These are phyloP conservation scores for Parapsyche elsis DNA, from an alignment of 1,140 invertebrate species.

Conservation along the genomic window DNA sequence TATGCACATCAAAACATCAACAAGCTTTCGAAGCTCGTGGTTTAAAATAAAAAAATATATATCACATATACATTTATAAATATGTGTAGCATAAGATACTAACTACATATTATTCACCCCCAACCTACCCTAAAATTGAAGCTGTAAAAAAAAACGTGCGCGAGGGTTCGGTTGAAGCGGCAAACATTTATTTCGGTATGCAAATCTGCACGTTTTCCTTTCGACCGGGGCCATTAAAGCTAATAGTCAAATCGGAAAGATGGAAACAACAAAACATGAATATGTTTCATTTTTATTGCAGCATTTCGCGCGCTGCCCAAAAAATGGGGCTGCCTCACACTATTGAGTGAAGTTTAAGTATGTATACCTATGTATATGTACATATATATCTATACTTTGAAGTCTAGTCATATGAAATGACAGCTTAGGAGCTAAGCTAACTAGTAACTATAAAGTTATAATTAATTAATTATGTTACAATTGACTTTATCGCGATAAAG, in stretches of 20 bases:
- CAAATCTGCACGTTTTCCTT: slow-evolving; percentile 46
- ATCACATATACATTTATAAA: no score
- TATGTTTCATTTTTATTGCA: slow-evolving; percentile 57
- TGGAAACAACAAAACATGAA: slow-evolving; percentile 57
- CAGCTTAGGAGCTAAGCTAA: no score
- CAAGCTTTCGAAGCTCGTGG: no score
- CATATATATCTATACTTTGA: not conserved
- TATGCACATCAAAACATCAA: no score
- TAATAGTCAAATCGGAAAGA: slow-evolving; percentile 57
- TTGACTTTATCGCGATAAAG: no score
- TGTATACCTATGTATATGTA: not conserved
- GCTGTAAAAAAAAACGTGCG: slow-evolving; percentile 35
- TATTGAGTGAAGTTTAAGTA: not conserved
- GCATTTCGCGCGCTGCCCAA: slow-evolving; percentile 48
- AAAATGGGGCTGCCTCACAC: not conserved
- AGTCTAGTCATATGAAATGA: not conserved
- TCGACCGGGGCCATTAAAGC: slow-evolving; percentile 54
- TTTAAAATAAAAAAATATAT: no score
- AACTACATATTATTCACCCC: not conserved
- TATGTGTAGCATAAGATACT: no score
- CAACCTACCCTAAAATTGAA: slow-evolving; percentile 27
- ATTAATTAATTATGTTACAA: no score
- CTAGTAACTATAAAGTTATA: no score
- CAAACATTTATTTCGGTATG: slow-evolving; percentile 52
- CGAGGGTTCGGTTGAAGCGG: slow-evolving; percentile 18